Conservation (phyloP, 1,140 invertebrate species). For the Streblospio benedicti region DNA sequence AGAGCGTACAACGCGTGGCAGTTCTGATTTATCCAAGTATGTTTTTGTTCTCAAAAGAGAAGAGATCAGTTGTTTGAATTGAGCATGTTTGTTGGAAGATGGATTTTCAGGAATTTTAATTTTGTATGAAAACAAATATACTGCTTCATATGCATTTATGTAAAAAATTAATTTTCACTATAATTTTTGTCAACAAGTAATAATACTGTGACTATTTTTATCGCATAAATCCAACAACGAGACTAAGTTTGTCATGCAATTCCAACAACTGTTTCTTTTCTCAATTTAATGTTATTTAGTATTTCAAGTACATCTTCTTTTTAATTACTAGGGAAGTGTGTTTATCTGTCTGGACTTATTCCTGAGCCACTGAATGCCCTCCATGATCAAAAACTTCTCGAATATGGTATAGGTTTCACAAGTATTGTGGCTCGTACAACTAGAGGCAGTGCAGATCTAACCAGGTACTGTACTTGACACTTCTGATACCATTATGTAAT, state of each 20-base stretch:
- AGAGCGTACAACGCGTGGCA: constrained; percentile 84
- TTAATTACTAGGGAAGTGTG: constrained; percentile 69
- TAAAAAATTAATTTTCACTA: too few relatives aligned
- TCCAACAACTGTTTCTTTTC: too few relatives aligned
- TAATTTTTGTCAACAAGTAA: too few relatives aligned
- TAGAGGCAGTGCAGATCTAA: constrained; percentile 89
- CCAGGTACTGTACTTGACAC: constrained; percentile 42
- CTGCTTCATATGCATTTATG: too few relatives aligned
- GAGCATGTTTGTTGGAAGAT: too few relatives aligned
- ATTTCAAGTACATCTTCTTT: not conserved
- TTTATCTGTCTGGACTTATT: constrained; percentile 86
- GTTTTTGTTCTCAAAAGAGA: too few relatives aligned
- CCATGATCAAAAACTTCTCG: constrained; percentile 85
- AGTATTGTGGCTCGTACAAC: constrained; percentile 93
- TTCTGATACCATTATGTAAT: not conserved
- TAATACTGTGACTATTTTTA: too few relatives aligned
- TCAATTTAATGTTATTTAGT: not conserved
- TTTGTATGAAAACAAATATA: too few relatives aligned
- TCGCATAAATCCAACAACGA: too few relatives aligned
- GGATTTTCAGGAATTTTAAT: too few relatives aligned
- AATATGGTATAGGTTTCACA: constrained; percentile 93
- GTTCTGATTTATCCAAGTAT: constrained; percentile 74
- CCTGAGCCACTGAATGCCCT: constrained; percentile 90
- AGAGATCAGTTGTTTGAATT: too few relatives aligned
- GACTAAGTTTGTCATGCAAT: too few relatives aligned